Evolutionary conservation across 2,113 vertebrate species (phyloP).

Genomic region (Rattus rattus): DNA sequence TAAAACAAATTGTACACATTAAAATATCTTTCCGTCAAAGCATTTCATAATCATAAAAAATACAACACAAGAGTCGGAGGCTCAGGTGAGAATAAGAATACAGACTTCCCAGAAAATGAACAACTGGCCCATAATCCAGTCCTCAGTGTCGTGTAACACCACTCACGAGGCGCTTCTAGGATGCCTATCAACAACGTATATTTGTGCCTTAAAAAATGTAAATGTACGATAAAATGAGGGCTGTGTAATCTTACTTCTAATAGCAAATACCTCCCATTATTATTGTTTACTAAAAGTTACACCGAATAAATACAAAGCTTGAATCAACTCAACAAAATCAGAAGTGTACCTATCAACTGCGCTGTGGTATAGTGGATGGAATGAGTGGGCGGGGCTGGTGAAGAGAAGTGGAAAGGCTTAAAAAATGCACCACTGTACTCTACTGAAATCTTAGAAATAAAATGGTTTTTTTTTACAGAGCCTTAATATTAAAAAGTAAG

Average conservation of each 20-base stretch:
- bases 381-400: conserved; percentile 66
- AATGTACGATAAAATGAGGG: conserved; percentile 76
- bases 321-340: conserved; percentile 80
- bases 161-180: conserved; percentile 54
- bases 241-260: conserved; percentile 70
- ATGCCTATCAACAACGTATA: conserved; percentile 65
- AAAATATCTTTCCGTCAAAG: conserved; percentile 84
- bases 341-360: conserved; percentile 70
- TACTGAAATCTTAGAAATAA: conserved; percentile 86
- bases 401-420: conserved; percentile 82
- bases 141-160: conserved; percentile 69
- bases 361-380: conserved; percentile 60
- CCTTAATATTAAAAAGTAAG: conserved; percentile 87
- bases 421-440: conserved; percentile 82
- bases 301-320: conserved; percentile 78
- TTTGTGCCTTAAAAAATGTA: conserved; percentile 72
- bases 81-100: conserved; percentile 79
- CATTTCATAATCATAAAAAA: conserved; percentile 86
- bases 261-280: conserved; percentile 69
- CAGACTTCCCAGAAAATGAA: conserved; percentile 82
- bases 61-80: conserved; percentile 82
- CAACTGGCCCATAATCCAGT: conserved; percentile 73
- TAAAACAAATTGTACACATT: conserved; percentile 87
- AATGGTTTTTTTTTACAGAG: conserved; percentile 81
- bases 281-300: conserved; percentile 77